These are phyloP conservation scores for Tautogolabrus adspersus DNA, from an alignment of 2,113 vertebrate species.

Conservation along the genomic window DNA sequence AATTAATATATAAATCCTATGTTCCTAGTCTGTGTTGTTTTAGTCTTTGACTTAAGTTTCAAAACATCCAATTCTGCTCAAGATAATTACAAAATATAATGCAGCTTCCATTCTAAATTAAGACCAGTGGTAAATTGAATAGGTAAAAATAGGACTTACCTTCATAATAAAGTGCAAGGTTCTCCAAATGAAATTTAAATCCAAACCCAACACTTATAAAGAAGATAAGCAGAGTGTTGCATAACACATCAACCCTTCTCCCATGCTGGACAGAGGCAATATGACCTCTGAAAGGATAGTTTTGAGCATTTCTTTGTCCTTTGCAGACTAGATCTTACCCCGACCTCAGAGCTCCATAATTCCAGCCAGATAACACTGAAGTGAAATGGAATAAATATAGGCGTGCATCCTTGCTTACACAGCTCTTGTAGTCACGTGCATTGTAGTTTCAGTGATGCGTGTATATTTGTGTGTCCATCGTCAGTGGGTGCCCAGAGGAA, in stretches of 20 bases:
- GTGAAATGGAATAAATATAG: background rate
- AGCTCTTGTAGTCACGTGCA: constrained; percentile 50
- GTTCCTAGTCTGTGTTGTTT: too few relatives aligned
- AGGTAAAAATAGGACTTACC: constrained; percentile 17
- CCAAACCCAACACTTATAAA: background rate
- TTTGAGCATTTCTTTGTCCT: constrained; percentile 5
- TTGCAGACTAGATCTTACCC: background rate
- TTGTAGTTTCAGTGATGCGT: constrained; percentile 53
- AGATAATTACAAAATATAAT: background rate
- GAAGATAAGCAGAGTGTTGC: background rate
- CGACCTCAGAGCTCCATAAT: background rate
- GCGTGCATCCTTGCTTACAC: constrained; percentile 1
- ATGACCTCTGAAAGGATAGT: background rate
- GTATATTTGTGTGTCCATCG: constrained; percentile 3
- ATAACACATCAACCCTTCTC: constrained; percentile 11
- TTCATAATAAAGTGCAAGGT: constrained; percentile 5
- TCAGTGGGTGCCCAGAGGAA: constrained; percentile 51
- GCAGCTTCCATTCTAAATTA: background rate
- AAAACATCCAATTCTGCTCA: background rate
- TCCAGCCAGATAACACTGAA: background rate
- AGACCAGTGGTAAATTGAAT: background rate
- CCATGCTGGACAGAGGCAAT: background rate
- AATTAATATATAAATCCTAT: too few relatives aligned
- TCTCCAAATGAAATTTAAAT: background rate
- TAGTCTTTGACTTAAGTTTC: too few relatives aligned